phyloP scores from a whole-genome alignment of 2,113 vertebrate species.

The Labeo catla region DNA sequence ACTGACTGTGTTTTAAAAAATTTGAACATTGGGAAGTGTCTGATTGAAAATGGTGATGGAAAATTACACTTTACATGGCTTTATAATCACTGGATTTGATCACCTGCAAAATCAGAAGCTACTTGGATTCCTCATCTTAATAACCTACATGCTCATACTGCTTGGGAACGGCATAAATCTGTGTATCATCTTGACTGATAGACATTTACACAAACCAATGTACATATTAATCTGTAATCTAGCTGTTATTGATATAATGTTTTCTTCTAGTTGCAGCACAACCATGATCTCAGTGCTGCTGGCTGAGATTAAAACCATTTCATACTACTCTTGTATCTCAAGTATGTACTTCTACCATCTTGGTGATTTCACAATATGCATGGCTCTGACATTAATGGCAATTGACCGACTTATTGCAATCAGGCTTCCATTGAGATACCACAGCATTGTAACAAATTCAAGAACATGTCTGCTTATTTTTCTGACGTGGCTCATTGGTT shows the following conservation, averaged over 20 bases:
- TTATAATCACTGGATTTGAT: conserved; percentile 51
- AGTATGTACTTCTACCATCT: conserved; percentile 48
- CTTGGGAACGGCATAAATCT: conserved; percentile 45
- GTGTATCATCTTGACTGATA: conserved; percentile 49
- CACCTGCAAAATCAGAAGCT: conserved; percentile 42
- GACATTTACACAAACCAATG: conserved; percentile 60
- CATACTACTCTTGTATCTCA: conserved; percentile 52
- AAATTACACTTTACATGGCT: conserved; percentile 21
- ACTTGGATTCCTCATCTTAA: conserved; percentile 49
- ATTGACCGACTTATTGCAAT: conserved; percentile 55
- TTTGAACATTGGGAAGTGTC: not conserved
- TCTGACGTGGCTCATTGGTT: conserved; percentile 25
- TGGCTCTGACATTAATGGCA: conserved; percentile 52
- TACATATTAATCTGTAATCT: conserved; percentile 62
- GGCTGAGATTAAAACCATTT: conserved; percentile 47
- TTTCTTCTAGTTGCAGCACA: conserved; percentile 34
- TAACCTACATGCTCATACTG: conserved; percentile 50
- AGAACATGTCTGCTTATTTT: conserved; percentile 17
- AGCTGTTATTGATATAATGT: conserved; percentile 54
- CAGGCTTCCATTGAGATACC: conserved; percentile 50
- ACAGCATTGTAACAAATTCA: conserved; percentile 53
- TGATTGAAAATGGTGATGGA: conserved; percentile 2
- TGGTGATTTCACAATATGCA: conserved; percentile 29
- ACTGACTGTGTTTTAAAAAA: not conserved
- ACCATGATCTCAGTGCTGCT: conserved; percentile 56